Conservation (phyloP, 2,888 invertebrate genomes). For the Diarsia brunnea region DNA sequence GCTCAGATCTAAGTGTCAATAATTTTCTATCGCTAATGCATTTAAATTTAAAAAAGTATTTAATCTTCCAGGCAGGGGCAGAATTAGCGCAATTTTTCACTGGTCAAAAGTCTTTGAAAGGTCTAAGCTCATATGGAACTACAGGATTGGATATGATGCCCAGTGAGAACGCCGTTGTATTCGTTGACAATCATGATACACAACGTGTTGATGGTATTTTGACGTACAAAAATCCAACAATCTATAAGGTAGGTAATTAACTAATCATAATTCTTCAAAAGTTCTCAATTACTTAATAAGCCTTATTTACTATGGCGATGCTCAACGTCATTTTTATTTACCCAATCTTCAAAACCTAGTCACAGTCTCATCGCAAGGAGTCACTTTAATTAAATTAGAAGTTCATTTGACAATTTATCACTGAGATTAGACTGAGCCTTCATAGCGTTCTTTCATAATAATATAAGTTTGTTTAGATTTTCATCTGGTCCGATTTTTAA, state of each 20-base stretch:
- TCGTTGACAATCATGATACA: constrained; percentile 97
- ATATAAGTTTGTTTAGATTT: no score
- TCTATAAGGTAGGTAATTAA: constrained; percentile 92
- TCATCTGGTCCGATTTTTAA: background rate
- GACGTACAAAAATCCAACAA: constrained; percentile 92
- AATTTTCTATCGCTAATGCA: background rate
- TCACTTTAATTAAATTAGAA: background rate
- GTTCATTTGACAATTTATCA: background rate
- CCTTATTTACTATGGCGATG: background rate
- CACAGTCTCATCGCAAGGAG: background rate
- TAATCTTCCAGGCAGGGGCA: constrained; percentile 79
- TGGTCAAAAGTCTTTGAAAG: constrained; percentile 90
- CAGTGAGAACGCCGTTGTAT: constrained; percentile 92
- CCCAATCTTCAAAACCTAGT: background rate
- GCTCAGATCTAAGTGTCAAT: background rate
- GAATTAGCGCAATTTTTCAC: constrained; percentile 91
- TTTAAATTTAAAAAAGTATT: background rate
- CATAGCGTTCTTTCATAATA: no score
- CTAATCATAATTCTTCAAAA: constrained; percentile 70
- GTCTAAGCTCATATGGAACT: constrained; percentile 82
- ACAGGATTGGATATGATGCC: constrained; percentile 88
- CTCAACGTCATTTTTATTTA: background rate
- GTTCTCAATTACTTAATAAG: background rate
- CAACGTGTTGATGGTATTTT: constrained; percentile 93
- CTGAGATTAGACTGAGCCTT: background rate